Conservation (phyloP, 1,140 invertebrate genomes). For the Temnothorax curvispinosus region DNA sequence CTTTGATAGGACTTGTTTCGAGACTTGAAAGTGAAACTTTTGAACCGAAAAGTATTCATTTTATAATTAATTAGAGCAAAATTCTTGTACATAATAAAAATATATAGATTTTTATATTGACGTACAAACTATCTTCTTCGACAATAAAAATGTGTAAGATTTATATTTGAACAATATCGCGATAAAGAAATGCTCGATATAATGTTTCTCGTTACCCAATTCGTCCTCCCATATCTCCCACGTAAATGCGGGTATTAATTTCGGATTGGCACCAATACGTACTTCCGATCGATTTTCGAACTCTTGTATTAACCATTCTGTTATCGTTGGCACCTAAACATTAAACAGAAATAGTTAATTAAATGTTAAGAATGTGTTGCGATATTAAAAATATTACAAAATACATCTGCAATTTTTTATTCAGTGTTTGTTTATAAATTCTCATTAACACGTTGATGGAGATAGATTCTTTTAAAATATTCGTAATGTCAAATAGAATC, state of each 20-base stretch:
- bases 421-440: too few relatives aligned
- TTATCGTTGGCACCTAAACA: conserved; percentile 84
- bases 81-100: not conserved
- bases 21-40: not conserved
- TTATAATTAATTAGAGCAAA: not conserved
- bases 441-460: too few relatives aligned
- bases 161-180: not conserved
- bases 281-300: conserved; percentile 86
- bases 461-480: too few relatives aligned
- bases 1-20: not conserved
- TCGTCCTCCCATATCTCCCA: conserved; percentile 88
- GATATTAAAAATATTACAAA: not conserved
- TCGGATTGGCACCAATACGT: conserved; percentile 94
- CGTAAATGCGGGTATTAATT: conserved; percentile 88
- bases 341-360: not conserved
- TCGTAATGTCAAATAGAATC: too few relatives aligned
- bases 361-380: not conserved
- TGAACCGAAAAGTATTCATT: not conserved
- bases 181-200: not conserved
- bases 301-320: conserved; percentile 89
- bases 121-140: not conserved
- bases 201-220: conserved; percentile 83
- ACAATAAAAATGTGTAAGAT: not conserved
- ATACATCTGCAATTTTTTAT: too few relatives aligned
- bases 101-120: not conserved